Conservation (phyloP, 2,888 invertebrate genomes). For the Charanyca ferruginea region DNA sequence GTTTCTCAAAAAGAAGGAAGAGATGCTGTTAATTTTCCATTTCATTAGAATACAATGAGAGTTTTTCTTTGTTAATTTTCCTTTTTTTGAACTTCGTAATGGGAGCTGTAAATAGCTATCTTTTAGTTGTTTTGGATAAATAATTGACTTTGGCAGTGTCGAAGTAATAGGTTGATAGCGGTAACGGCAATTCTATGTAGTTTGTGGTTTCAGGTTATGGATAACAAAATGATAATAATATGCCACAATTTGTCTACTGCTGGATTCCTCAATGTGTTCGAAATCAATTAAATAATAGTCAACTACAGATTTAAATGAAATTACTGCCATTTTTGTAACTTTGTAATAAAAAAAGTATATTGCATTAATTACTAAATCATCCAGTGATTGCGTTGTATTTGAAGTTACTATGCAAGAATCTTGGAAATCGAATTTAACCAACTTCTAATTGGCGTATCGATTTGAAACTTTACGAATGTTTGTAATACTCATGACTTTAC, state of each 20-base stretch:
- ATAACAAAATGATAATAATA: too few species aligned
- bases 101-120: conserved; percentile 41
- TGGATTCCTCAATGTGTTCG: not conserved
- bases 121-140: conserved; percentile 33
- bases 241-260: not conserved
- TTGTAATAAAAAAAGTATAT: too few species aligned
- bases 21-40: conserved; percentile 77
- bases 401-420: too few species aligned
- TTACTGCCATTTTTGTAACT: too few species aligned
- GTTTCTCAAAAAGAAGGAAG: conserved; percentile 64
- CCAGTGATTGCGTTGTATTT: too few species aligned
- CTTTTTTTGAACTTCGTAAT: conserved; percentile 57
- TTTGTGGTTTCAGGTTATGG: not conserved
- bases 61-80: conserved; percentile 72
- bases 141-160: conserved; percentile 24
- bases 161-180: conserved; percentile 4
- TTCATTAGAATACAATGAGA: conserved; percentile 79
- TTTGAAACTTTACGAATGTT: too few species aligned
- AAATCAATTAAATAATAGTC: too few species aligned
- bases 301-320: too few species aligned
- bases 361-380: too few species aligned
- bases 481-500: too few species aligned
- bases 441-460: too few species aligned
- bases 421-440: too few species aligned
- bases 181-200: not conserved